Conservation (phyloP, 1,140 invertebrate species). For the Bombyx mori region ASM3026992v2 NC_085129.1:1713001-1713500, state of each 20-base stretch:
- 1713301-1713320: constrained; percentile 22
- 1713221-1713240: constrained; percentile 40
- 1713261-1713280: constrained; percentile 35
- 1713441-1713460: too few relatives aligned
- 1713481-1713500: too few relatives aligned
- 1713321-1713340: constrained; percentile 21
- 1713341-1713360: neutral
- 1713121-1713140: constrained; percentile 51
- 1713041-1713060: constrained; percentile 27
- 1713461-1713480: too few relatives aligned
- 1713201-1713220: constrained; percentile 71
- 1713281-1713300: constrained; percentile 38
- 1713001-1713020: constrained; percentile 65
- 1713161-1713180: constrained; percentile 60
- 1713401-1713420: too few relatives aligned
- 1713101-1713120: constrained; percentile 44
- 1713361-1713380: neutral
- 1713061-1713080: constrained; percentile 21
- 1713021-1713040: constrained; percentile 39
- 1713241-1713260: constrained; percentile 46
- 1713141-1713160: constrained; percentile 44
- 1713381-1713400: neutral
- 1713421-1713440: too few relatives aligned
- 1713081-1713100: constrained; percentile 36
- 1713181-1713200: constrained; percentile 69